phyloP scores from a whole-genome alignment of 2,797 vertebrate genomes.

The Steatocranus sp. region DNA sequence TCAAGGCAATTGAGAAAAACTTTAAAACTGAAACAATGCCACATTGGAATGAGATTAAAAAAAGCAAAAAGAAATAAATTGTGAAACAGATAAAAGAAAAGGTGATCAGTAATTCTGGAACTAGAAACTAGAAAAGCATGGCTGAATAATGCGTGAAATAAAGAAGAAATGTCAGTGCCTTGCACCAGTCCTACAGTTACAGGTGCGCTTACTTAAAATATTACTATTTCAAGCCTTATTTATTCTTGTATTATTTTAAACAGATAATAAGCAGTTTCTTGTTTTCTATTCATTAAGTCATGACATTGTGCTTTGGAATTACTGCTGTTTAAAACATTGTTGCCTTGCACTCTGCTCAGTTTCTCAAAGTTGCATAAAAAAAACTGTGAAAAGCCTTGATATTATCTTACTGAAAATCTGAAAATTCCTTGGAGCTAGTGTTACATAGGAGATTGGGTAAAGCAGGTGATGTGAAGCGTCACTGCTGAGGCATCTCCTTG shows the following conservation, averaged over 20 bases:
- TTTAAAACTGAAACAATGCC: not conserved
- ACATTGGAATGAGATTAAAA: not conserved
- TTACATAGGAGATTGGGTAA: not conserved
- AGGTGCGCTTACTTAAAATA: not conserved
- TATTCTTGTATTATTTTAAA: not conserved
- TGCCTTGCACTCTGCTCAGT: not conserved
- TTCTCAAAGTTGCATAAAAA: not conserved
- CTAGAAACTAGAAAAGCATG: not conserved
- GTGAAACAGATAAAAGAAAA: not conserved
- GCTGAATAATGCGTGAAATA: not conserved
- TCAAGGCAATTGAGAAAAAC: not conserved
- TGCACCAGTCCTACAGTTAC: not conserved
- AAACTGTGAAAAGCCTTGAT: not conserved
- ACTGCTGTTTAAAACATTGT: not conserved
- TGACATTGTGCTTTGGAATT: not conserved
- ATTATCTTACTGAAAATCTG: not conserved
- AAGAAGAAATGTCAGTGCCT: not conserved
- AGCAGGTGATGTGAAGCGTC: not conserved
- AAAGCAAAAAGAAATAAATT: not conserved
- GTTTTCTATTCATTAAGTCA: not conserved
- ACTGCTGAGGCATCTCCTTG: not conserved
- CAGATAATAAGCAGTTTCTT: not conserved
- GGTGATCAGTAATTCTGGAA: not conserved
- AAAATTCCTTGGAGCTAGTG: not conserved
- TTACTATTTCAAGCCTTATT: not conserved